Evolutionary conservation across 2,888 invertebrate species (phyloP).

Genomic region (Drosophila rubida): DNA sequence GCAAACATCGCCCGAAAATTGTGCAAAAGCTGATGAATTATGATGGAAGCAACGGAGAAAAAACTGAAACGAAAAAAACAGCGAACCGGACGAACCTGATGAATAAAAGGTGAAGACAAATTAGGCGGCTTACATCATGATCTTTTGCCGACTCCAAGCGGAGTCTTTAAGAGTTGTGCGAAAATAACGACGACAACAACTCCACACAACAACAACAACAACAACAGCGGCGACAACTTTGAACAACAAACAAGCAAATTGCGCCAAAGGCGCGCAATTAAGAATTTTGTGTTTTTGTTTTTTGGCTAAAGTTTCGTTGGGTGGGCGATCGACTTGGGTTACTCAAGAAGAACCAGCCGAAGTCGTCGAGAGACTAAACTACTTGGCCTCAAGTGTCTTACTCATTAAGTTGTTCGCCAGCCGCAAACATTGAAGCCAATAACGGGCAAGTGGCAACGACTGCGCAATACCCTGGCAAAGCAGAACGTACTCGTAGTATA

Average conservation of each 20-base stretch:
- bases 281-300: conserved; percentile 46
- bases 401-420: conserved; percentile 64
- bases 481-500: no score
- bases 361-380: conserved; percentile 18
- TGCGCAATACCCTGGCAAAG: background rate
- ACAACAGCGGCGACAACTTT: conserved; percentile 6
- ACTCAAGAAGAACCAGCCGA: background rate
- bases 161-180: conserved; percentile 21
- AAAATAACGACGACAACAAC: conserved; percentile 10
- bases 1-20: conserved; percentile 33
- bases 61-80: background rate
- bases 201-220: conserved; percentile 11
- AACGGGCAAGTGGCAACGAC: background rate
- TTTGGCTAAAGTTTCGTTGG: conserved; percentile 38
- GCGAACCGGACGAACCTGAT: conserved; percentile 58
- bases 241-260: conserved; percentile 25
- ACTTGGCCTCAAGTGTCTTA: conserved; percentile 40
- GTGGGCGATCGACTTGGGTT: conserved; percentile 55
- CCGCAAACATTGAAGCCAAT: conserved; percentile 3
- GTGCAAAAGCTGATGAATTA: conserved; percentile 61
- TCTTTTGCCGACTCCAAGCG: conserved; percentile 15
- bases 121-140: conserved; percentile 74
- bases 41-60: conserved; percentile 28
- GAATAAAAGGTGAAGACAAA: conserved; percentile 70
- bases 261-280: conserved; percentile 70